Base-by-base conservation (phyloP, 2,797 vertebrate species). In the Oceanodroma leucorhoa region DNA sequence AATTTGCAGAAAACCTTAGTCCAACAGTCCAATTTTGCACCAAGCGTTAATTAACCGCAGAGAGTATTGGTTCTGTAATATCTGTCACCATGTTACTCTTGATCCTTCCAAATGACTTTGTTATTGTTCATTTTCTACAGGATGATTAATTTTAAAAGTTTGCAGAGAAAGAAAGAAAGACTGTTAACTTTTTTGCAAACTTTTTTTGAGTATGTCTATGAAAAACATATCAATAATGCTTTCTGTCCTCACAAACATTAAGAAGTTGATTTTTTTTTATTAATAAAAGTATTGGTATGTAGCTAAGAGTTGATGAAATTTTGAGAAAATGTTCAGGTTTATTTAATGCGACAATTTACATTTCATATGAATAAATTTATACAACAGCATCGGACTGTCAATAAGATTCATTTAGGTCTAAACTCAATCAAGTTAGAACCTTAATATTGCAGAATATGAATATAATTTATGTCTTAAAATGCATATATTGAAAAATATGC, bases 311-410 rank as follows among this genome's bases (percentile, higher is more conserved):
- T 87, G 50, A 86, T 65, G 11, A 27, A 84, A 95, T 79, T 92
- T 84, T 87, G 58, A 78, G 53, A 72, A 90, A 96, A 90, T 51
- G 6, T 71, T 93, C 51, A 58, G 14, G 36, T 76, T 92, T 89
- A 72, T 87, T 72, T 92, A 84, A 94, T 82, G 62, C 88, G 50
- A 71, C 6, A 51, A 94, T 89, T 95, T 89, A 62, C 18, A 93
- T 93, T 96, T 91, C 40, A 36, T 84, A 95, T 54, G n/a, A 82
- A 95, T 86, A 93, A 90, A 83, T 87, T 53, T 61, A 83, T 61
- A 86, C 38, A 90, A 78, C 30, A 65, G 62, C n/a, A 90, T 20
- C 69, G 77, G 54, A 92, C 69, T 79, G 43, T 69, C 93, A 95
- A 81, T 9, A 75, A 89, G 43, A 72, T 40, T 90, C 38, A 62